Evolutionary conservation across 2,113 vertebrate genomes (phyloP).

Genomic region (Tiliqua scincoides): DNA sequence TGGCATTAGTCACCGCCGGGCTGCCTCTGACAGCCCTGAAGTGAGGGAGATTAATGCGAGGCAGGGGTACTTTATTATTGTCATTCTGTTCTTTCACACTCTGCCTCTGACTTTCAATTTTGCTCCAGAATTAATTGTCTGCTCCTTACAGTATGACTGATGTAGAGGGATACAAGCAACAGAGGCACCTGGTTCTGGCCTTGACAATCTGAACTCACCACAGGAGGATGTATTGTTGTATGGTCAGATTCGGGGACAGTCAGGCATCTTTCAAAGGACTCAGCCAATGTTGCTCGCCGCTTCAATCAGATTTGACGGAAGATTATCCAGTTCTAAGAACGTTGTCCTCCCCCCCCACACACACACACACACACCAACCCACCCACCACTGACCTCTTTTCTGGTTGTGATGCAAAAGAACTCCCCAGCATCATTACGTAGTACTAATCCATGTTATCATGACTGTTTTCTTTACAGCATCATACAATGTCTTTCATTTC

Average conservation of each 20-base stretch:
- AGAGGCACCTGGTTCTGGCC: slow-evolving; percentile 88
- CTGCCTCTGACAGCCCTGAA: slow-evolving; percentile 93
- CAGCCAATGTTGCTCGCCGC: slow-evolving; percentile 61
- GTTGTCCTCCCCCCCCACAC: not conserved
- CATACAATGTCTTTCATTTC: slow-evolving; percentile 52
- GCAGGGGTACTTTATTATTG: slow-evolving; percentile 97
- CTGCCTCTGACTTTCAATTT: slow-evolving; percentile 95
- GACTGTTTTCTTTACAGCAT: slow-evolving; percentile 40
- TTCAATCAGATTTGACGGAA: slow-evolving; percentile 64
- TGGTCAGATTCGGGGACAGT: slow-evolving; percentile 76
- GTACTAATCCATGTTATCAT: slow-evolving; percentile 38
- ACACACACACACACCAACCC: not conserved
- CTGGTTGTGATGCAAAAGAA: slow-evolving; percentile 60
- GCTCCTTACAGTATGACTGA: slow-evolving; percentile 90
- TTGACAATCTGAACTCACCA: slow-evolving; percentile 79
- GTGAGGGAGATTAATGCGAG: slow-evolving; percentile 99
- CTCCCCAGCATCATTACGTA: slow-evolving; percentile 46
- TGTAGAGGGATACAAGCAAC: slow-evolving; percentile 83
- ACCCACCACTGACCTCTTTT: not conserved
- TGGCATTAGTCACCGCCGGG: slow-evolving; percentile 98
- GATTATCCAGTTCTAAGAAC: slow-evolving; percentile 56
- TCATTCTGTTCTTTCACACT: slow-evolving; percentile 97
- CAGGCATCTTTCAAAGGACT: slow-evolving; percentile 75
- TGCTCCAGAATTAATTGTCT: slow-evolving; percentile 95
- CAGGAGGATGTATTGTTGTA: slow-evolving; percentile 76